These are phyloP conservation scores for Eulithis prunata DNA, from an alignment of 2,888 invertebrate genomes.

Conservation along the genomic window DNA sequence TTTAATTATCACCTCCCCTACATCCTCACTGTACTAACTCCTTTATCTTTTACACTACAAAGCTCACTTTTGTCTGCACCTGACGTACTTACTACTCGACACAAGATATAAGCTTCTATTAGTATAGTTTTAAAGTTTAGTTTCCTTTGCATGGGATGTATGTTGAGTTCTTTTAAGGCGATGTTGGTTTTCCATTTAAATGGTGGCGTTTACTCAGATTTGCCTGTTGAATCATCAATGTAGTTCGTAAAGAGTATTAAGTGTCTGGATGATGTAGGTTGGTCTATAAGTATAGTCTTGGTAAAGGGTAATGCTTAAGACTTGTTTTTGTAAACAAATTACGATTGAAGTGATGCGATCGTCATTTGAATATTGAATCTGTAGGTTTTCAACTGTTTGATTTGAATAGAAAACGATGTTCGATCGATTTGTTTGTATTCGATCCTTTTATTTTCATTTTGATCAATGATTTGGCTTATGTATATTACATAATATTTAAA, in stretches of 20 bases:
- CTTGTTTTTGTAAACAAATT: slow-evolving; percentile 34
- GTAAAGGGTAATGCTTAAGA: slow-evolving; percentile 29
- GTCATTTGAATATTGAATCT: slow-evolving; percentile 16
- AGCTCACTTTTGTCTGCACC: slow-evolving; percentile 29
- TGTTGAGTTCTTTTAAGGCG: slow-evolving; percentile 35
- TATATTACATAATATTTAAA: too few species aligned
- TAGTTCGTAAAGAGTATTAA: slow-evolving; percentile 46
- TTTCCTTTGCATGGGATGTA: not conserved
- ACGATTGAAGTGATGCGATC: slow-evolving; percentile 1
- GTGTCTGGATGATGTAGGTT: slow-evolving; percentile 33
- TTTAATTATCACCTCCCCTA: slow-evolving; percentile 51
- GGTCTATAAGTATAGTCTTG: slow-evolving; percentile 21
- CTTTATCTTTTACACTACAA: slow-evolving; percentile 28
- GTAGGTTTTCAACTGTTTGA: not conserved
- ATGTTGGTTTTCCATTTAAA: slow-evolving; percentile 44
- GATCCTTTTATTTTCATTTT: too few species aligned
- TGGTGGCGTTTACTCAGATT: slow-evolving; percentile 60
- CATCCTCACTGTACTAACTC: slow-evolving; percentile 23
- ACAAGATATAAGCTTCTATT: not conserved
- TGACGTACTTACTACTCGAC: not conserved
- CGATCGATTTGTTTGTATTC: slow-evolving; percentile 4
- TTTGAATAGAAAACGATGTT: not conserved
- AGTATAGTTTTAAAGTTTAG: not conserved
- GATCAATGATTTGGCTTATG: not conserved
- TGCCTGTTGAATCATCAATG: slow-evolving; percentile 62